Percentiles rank a stretch among this genome's conserved stretches.
Conservation (phyloP, 1,140 invertebrate species). For the Phymorhynchus buccinoides region DNA sequence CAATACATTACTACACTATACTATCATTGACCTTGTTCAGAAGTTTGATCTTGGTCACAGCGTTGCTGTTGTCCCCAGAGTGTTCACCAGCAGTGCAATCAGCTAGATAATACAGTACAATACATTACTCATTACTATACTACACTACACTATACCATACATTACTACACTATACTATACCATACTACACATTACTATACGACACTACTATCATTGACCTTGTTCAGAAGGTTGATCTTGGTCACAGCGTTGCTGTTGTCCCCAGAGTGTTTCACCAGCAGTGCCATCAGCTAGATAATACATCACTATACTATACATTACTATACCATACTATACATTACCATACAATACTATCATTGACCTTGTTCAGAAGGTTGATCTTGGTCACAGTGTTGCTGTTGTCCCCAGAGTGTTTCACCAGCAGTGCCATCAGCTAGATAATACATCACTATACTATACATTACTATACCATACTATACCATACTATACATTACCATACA, state of each 20-base stretch:
- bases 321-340: too few species aligned
- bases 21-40: conserved; percentile 88
- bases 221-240: conserved; percentile 97
- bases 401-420: conserved; percentile 94
- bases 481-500: too few species aligned
- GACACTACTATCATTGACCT: conserved; percentile 81
- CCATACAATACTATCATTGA: too few species aligned
- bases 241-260: conserved; percentile 91
- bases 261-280: conserved; percentile 93
- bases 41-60: conserved; percentile 94
- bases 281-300: conserved; percentile 90
- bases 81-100: conserved; percentile 97
- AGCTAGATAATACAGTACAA: conserved; percentile 94
- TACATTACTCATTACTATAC: too few species aligned
- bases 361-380: conserved; percentile 97
- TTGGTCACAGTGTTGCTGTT: conserved; percentile 91
- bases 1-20: too few species aligned
- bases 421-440: too few species aligned
- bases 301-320: too few species aligned
- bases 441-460: too few species aligned
- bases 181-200: too few species aligned
- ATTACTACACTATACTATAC: too few species aligned
- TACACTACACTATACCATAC: too few species aligned
- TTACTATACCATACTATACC: too few species aligned
- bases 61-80: conserved; percentile 85